Evolutionary conservation across 2,888 invertebrate genomes (phyloP).

Genomic region (Parnassius glacialis): DNA sequence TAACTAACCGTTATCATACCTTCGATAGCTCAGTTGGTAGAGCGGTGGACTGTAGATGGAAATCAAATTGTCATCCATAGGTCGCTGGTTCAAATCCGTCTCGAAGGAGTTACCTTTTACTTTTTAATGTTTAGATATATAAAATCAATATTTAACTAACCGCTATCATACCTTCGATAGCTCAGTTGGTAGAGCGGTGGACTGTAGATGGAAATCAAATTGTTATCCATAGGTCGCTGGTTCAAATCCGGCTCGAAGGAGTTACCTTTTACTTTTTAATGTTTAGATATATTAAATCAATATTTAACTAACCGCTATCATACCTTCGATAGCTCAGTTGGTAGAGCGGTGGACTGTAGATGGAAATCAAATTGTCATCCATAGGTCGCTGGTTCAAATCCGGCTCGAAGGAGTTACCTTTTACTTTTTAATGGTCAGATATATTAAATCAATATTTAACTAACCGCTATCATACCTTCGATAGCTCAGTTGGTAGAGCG

Average conservation of each 20-base stretch:
- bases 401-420: slow-evolving; percentile 82
- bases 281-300: neutral
- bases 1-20: slow-evolving; percentile 35
- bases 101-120: slow-evolving; percentile 10
- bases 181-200: slow-evolving; percentile 82
- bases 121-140: neutral
- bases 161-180: slow-evolving; percentile 66
- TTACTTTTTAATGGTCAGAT: too few species aligned
- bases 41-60: slow-evolving; percentile 78
- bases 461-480: too few species aligned
- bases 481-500: slow-evolving; percentile 83
- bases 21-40: slow-evolving; percentile 82
- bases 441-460: too few species aligned
- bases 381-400: slow-evolving; percentile 83
- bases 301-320: neutral
- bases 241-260: slow-evolving; percentile 66
- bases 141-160: too few species aligned
- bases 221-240: slow-evolving; percentile 81
- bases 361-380: slow-evolving; percentile 50
- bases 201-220: slow-evolving; percentile 65
- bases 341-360: slow-evolving; percentile 81
- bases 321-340: slow-evolving; percentile 81
- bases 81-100: slow-evolving; percentile 81
- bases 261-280: neutral
- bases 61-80: slow-evolving; percentile 69